Percentiles rank a stretch among this genome's conserved stretches.
Conservation (phyloP, 2,888 invertebrate species). For the Caenorhabditis auriculariae region DNA sequence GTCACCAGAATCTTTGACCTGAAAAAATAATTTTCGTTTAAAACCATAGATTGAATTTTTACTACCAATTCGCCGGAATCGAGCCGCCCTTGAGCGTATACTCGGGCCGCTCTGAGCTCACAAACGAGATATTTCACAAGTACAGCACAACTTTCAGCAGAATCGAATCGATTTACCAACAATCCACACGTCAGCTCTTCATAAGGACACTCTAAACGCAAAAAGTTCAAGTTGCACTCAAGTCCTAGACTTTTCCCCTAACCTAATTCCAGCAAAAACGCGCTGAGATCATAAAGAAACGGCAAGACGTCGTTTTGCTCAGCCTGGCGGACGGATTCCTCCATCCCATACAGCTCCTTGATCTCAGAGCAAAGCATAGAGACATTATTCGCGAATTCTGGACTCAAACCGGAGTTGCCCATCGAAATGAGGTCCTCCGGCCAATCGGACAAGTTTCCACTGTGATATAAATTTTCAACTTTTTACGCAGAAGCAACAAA, state of each 20-base stretch:
- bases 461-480: no score
- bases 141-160: slow-evolving; percentile 6
- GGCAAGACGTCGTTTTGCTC: slow-evolving; percentile 22
- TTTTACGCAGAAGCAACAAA: no score
- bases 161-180: slow-evolving; percentile 23
- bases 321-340: slow-evolving; percentile 21
- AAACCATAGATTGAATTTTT: neutral
- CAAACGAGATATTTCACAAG: slow-evolving; percentile 24
- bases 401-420: slow-evolving; percentile 11
- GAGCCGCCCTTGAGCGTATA: slow-evolving; percentile 9
- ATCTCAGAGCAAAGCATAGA: slow-evolving; percentile 27
- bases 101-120: slow-evolving; percentile 29
- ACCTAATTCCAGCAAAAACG: slow-evolving; percentile 43
- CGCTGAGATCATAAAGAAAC: slow-evolving; percentile 44
- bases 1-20: slow-evolving; percentile 14
- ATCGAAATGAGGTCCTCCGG: no score
- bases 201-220: slow-evolving; percentile 37
- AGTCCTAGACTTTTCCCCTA: no score
- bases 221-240: neutral
- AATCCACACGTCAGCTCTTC: slow-evolving; percentile 37
- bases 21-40: neutral
- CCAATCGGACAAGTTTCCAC: no score
- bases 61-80: slow-evolving; percentile 12
- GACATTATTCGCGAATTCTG: slow-evolving; percentile 9
- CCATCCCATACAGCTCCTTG: slow-evolving; percentile 24